phyloP scores from a whole-genome alignment of 2,888 invertebrate genomes.

The Polyommatus iphigenia region DNA sequence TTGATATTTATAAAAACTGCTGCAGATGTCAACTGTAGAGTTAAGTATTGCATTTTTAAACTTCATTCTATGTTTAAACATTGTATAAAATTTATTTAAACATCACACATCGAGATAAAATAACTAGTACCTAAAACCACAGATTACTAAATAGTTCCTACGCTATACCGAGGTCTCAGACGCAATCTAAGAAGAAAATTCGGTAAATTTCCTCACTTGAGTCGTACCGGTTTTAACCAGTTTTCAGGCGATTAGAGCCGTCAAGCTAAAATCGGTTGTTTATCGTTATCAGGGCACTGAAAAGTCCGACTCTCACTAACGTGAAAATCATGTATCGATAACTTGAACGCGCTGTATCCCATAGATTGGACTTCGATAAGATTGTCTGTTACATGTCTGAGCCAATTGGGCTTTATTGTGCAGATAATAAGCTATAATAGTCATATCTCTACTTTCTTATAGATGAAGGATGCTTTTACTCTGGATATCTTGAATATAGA shows the following conservation, averaged over 20 bases:
- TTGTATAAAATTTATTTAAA: background rate
- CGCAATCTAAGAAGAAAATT: constrained; percentile 2
- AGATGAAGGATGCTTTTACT: background rate
- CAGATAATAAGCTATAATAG: background rate
- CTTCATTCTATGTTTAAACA: no score
- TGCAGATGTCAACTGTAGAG: no score
- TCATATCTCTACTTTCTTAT: constrained; percentile 1
- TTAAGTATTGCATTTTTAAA: no score
- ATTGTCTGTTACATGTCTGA: constrained; percentile 33
- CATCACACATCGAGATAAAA: background rate
- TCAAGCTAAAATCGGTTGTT: background rate
- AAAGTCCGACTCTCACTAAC: constrained; percentile 20
- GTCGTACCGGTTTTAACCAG: background rate
- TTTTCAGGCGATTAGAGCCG: constrained; percentile 5
- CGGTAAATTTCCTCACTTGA: background rate
- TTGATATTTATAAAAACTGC: no score
- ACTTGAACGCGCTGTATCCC: constrained; percentile 3
- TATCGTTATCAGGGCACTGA: constrained; percentile 2
- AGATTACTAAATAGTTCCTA: background rate
- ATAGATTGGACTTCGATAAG: constrained; percentile 30
- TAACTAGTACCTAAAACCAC: background rate
- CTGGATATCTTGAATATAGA: background rate
- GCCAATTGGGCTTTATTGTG: constrained; percentile 10
- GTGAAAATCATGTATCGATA: constrained; percentile 26
- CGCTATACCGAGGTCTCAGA: background rate